Evolutionary conservation across 2,113 vertebrate species (phyloP).

Genomic region (Telmatochromis sp.): DNA sequence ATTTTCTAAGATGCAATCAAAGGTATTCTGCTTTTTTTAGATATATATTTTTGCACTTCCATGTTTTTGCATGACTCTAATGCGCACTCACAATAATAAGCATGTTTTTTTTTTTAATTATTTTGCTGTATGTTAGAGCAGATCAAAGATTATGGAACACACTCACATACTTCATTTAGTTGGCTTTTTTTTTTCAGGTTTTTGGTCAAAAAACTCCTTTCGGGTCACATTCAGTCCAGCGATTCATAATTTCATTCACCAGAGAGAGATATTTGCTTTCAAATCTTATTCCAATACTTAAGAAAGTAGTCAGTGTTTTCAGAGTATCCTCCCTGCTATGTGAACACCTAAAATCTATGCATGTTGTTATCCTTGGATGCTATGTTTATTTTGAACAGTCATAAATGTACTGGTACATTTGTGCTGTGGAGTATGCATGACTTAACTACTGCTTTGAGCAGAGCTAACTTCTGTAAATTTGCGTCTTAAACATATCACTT

Average conservation of each 20-base stretch:
- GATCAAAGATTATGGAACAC: not conserved
- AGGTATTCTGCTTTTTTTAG: conserved; percentile 42
- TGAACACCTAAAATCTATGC: conserved; percentile 69
- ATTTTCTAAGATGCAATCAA: conserved; percentile 55
- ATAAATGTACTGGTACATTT: conserved; percentile 48
- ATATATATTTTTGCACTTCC: conserved; percentile 56
- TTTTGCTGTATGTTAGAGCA: not conserved
- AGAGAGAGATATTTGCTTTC: not conserved
- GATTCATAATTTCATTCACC: not conserved
- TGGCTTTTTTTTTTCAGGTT: not conserved
- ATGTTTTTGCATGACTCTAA: conserved; percentile 54
- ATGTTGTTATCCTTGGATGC: conserved; percentile 62
- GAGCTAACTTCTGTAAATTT: conserved; percentile 36
- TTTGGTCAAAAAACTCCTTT: not conserved
- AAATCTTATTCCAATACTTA: not conserved
- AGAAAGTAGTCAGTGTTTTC: conserved; percentile 7
- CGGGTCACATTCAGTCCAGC: not conserved
- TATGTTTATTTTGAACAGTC: conserved; percentile 33
- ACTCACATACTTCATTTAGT: not conserved
- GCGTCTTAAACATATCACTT: conserved; percentile 46
- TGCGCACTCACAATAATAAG: conserved; percentile 12
- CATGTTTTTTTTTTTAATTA: not conserved
- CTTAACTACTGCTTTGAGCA: conserved; percentile 32
- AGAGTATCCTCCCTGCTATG: conserved; percentile 48
- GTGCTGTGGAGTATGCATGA: conserved; percentile 64